phyloP scores from a whole-genome alignment of 2,113 vertebrate genomes.

The Gobius niger region DNA sequence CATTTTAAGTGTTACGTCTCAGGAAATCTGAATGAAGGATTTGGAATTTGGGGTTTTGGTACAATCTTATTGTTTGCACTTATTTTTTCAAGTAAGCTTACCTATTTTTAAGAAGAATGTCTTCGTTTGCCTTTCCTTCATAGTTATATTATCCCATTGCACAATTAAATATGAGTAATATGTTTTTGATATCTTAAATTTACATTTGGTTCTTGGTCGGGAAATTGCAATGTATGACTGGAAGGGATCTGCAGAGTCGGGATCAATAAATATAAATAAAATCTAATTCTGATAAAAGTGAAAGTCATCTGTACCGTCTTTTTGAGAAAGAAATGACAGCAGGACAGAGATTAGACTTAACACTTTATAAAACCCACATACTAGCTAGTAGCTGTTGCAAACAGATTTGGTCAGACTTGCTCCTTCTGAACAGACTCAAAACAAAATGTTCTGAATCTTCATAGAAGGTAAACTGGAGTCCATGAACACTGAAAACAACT shows the following conservation, averaged over 20 bases:
- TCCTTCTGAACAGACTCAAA: neutral
- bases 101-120: neutral
- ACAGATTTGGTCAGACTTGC: conserved; percentile 45
- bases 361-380: conserved; percentile 62
- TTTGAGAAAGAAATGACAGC: conserved; percentile 4
- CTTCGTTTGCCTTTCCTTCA: neutral
- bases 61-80: neutral
- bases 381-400: conserved; percentile 27
- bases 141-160: too few species aligned
- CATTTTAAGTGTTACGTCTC: neutral
- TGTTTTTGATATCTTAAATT: too few species aligned
- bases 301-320: neutral
- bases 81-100: neutral
- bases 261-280: neutral
- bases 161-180: too few species aligned
- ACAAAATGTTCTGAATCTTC: neutral
- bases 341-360: conserved; percentile 8
- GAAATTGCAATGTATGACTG: too few species aligned
- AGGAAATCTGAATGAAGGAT: conserved; percentile 1
- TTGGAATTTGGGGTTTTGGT: neutral
- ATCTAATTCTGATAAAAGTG: conserved; percentile 8
- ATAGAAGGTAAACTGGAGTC: conserved; percentile 5
- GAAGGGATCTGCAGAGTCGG: too few species aligned
- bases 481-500: conserved; percentile 9
- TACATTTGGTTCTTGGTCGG: too few species aligned